Evolutionary conservation across 2,113 vertebrate genomes (phyloP), one percentile per base, ranked within the genome.

Genomic region (Anoplopoma fimbria): DNA sequence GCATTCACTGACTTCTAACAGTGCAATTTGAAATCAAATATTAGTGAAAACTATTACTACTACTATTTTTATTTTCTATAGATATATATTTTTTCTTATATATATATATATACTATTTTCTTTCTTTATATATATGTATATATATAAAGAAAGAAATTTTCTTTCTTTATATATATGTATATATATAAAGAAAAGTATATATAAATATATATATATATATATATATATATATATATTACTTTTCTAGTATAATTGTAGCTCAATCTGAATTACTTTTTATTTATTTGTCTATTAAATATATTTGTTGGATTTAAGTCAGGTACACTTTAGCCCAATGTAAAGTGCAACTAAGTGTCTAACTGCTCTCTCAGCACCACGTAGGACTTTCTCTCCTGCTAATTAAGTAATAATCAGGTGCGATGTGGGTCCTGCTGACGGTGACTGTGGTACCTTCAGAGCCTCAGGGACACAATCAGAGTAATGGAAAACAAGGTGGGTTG

Each of bases 401-500:
- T 77, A 88, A 81, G 81, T 63, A 75, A 84, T 77, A 79, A 90
- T 82, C 81, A 89, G 81, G 75, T 88, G 89, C 19, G 33, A 42
- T 67, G 88, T 42, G 69, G 68, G 58, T 55, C 21, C 63, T 75
- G 85, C 73, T 86, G 87, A 87, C 33, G 73, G 70, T 83, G 87
- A 83, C 73, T 77, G 53, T 45, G 83, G 40, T 78, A 38, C 83
- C 83, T 71, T 69, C 3, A 68, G 31, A 80, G 82, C 81, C 77
- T 0, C 81, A 69, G 86, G 68, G 85, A 88, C 70, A 79, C 71
- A 65, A 74, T 78, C 64, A 36, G 57, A 72, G 78, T 85, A 81
- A 90, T 92, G 92, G 89, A 88, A 91, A 92, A 86, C 86, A 49
- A 49, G 38, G n/a, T n/a, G n/a, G n/a, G n/a, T n/a, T n/a, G n/a